Conservation (phyloP, 2,888 invertebrate species). For the Neocrepidodera transversa region DNA sequence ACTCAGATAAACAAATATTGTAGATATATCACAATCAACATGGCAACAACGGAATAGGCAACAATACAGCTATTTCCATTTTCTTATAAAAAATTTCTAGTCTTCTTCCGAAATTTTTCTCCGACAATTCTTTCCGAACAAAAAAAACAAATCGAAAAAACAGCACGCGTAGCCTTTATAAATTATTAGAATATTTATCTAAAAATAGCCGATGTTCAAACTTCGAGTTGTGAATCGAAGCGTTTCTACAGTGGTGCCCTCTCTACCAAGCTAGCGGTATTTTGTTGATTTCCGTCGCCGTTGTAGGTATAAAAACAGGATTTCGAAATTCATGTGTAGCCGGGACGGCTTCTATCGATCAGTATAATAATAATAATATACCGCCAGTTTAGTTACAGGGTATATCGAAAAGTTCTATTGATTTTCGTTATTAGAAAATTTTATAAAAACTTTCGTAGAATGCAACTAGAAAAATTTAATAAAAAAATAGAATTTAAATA, state of each 20-base stretch:
- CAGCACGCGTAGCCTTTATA: not conserved
- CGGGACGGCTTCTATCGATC: constrained; percentile 14
- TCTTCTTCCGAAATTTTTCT: too few relatives aligned
- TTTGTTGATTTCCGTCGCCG: constrained; percentile 17
- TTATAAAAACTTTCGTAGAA: too few relatives aligned
- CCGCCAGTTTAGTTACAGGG: not conserved
- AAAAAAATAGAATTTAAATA: too few relatives aligned
- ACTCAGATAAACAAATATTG: too few relatives aligned
- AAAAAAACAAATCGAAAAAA: not conserved
- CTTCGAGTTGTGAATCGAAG: not conserved
- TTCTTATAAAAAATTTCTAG: too few relatives aligned
- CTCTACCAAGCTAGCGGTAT: constrained; percentile 42
- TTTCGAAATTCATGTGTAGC: constrained; percentile 32
- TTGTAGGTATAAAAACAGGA: constrained; percentile 37
- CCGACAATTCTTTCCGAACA: too few relatives aligned
- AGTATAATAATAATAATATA: constrained; percentile 6
- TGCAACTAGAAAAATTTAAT: too few relatives aligned
- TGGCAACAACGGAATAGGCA: too few relatives aligned
- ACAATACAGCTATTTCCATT: too few relatives aligned
- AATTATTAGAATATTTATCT: constrained; percentile 24
- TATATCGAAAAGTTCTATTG: not conserved
- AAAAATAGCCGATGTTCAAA: constrained; percentile 27
- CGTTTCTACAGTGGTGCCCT: constrained; percentile 44
- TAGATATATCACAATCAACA: too few relatives aligned
- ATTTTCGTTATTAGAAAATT: too few relatives aligned